Conservation (phyloP, 1,140 invertebrate species). For the Stegodyphus dumicola region DNA sequence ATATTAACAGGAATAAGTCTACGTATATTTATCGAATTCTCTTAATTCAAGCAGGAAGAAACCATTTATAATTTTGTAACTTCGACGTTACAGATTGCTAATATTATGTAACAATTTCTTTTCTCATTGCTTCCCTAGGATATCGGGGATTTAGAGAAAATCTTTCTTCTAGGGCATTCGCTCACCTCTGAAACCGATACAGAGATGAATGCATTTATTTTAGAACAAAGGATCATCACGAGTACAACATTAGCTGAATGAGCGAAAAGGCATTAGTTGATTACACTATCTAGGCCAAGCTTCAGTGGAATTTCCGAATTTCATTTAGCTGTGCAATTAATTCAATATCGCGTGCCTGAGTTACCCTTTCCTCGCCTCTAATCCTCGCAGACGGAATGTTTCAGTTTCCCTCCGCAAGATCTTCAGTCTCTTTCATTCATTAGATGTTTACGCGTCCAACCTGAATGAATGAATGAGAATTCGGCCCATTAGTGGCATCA, state of each 20-base stretch:
- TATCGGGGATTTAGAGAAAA: too few species aligned
- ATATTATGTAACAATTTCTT: too few species aligned
- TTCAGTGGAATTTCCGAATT: slow-evolving; percentile 39
- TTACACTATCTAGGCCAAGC: slow-evolving; percentile 13
- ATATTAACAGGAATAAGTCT: too few species aligned
- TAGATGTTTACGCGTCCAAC: slow-evolving; percentile 30
- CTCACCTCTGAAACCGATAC: not conserved
- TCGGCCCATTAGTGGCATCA: slow-evolving; percentile 16
- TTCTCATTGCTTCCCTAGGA: too few species aligned
- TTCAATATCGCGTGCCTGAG: slow-evolving; percentile 28
- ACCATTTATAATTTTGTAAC: too few species aligned
- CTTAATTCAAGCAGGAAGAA: too few species aligned
- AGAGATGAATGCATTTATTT: not conserved
- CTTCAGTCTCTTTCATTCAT: slow-evolving; percentile 23
- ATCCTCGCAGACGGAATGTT: slow-evolving; percentile 39
- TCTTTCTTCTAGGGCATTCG: too few species aligned
- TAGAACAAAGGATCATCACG: not conserved
- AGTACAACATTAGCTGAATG: slow-evolving; percentile 30
- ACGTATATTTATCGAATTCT: too few species aligned
- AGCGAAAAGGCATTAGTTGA: slow-evolving; percentile 38
- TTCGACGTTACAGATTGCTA: too few species aligned
- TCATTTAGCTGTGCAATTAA: slow-evolving; percentile 34
- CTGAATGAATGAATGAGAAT: slow-evolving; percentile 11
- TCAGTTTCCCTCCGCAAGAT: slow-evolving; percentile 14
- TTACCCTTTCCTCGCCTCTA: not conserved